Evolutionary conservation across 2,797 vertebrate species (phyloP).

Genomic region (Phataginus tricuspis): DNA sequence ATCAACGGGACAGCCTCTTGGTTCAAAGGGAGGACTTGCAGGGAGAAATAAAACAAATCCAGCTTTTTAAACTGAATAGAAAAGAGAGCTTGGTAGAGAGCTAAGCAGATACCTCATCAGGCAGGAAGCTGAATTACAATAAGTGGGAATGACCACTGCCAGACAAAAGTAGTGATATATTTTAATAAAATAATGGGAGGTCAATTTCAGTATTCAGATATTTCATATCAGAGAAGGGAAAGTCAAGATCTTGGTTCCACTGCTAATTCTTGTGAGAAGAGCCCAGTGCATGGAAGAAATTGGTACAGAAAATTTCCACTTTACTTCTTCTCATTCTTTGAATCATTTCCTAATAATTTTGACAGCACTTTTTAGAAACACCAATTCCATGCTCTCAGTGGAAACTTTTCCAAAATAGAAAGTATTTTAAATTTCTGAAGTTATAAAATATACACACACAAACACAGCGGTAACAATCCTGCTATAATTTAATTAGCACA

Average conservation of each 20-base stretch:
- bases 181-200: background rate
- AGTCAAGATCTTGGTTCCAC: background rate
- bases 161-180: background rate
- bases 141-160: background rate
- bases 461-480: background rate
- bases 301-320: background rate
- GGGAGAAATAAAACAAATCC: conserved; percentile 58
- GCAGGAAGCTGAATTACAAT: background rate
- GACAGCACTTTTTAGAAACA: background rate
- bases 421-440: conserved; percentile 35
- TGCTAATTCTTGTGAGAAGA: background rate
- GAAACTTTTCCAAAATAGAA: conserved; percentile 8
- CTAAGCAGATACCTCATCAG: conserved; percentile 37
- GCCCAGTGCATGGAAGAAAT: background rate
- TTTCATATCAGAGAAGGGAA: background rate
- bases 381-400: background rate
- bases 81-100: conserved; percentile 38
- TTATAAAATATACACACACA: background rate
- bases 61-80: conserved; percentile 63
- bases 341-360: background rate
- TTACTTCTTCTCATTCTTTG: background rate
- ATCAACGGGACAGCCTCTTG: conserved; percentile 31
- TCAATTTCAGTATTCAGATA: background rate
- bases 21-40: conserved; percentile 34
- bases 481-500: conserved; percentile 45